These are phyloP conservation scores for Brienomyrus longianalis DNA, from an alignment of 2,113 vertebrate species.

Conservation along the genomic window DNA sequence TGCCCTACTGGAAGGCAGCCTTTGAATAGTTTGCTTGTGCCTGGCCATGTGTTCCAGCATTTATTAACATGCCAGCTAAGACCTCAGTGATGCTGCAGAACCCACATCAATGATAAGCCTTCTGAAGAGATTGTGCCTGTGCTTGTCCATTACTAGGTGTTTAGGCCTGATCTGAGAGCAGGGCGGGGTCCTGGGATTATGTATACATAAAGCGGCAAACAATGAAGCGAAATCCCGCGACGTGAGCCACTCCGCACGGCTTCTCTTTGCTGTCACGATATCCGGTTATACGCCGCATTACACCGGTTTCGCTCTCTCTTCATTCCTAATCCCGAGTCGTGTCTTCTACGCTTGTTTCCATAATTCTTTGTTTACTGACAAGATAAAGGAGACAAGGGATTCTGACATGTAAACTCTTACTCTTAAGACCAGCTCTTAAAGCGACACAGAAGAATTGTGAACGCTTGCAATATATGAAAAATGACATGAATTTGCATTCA, in stretches of 20 bases:
- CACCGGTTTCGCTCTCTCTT: neutral
- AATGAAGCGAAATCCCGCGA: neutral
- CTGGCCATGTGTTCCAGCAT: neutral
- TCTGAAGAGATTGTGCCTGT: neutral
- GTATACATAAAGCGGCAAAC: constrained; percentile 1
- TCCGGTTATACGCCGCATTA: neutral
- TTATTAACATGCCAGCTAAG: neutral
- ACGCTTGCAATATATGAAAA: neutral
- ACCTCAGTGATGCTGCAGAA: neutral
- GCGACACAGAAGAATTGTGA: neutral
- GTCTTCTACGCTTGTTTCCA: neutral
- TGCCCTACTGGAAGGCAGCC: too few species aligned
- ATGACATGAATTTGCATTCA: neutral
- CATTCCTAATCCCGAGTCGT: neutral
- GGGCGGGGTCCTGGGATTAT: neutral
- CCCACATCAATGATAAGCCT: constrained; percentile 2
- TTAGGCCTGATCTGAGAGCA: neutral
- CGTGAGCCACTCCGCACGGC: neutral
- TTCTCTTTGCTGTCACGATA: neutral
- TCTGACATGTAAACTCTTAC: neutral
- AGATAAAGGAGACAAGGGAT: neutral
- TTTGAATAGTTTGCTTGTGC: constrained; percentile 21
- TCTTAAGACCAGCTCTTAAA: neutral
- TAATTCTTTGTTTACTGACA: neutral
- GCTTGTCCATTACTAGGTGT: constrained; percentile 5